phyloP scores from a whole-genome alignment of 1,140 invertebrate species.

The Heliconius eleuchia region DNA sequence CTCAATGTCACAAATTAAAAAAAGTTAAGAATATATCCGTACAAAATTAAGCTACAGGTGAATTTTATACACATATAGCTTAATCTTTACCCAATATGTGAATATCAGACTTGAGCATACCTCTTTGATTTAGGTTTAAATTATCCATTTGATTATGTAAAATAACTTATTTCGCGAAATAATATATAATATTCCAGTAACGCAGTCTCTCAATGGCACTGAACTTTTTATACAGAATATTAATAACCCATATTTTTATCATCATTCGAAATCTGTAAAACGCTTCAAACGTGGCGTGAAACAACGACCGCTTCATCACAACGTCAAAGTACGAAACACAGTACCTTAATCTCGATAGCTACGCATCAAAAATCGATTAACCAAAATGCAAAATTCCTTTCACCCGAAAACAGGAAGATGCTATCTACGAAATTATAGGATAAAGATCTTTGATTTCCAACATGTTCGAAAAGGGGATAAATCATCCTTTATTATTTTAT shows the following conservation, averaged over 20 bases:
- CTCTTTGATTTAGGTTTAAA: no score
- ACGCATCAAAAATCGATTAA: constrained; percentile 44
- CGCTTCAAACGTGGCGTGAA: neutral
- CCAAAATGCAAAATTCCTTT: constrained; percentile 43
- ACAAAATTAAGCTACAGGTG: no score
- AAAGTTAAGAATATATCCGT: no score
- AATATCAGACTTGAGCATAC: no score
- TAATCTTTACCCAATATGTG: no score
- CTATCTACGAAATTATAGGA: constrained; percentile 36
- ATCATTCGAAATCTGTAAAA: neutral
- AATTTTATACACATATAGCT: no score
- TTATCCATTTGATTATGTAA: no score
- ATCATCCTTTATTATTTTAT: neutral
- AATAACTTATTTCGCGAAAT: no score
- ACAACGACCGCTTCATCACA: constrained; percentile 5
- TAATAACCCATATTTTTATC: neutral
- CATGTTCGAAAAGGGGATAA: constrained; percentile 1
- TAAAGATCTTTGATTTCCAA: constrained; percentile 25
- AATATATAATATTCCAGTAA: neutral
- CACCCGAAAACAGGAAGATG: constrained; percentile 21
- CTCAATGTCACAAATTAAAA: no score
- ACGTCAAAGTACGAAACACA: constrained; percentile 30
- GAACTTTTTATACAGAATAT: neutral
- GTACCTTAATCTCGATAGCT: constrained; percentile 43
- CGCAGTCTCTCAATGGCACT: neutral